Evolutionary conservation across 2,113 vertebrate species (phyloP).

Genomic region (Poicephalus meyeri): DNA sequence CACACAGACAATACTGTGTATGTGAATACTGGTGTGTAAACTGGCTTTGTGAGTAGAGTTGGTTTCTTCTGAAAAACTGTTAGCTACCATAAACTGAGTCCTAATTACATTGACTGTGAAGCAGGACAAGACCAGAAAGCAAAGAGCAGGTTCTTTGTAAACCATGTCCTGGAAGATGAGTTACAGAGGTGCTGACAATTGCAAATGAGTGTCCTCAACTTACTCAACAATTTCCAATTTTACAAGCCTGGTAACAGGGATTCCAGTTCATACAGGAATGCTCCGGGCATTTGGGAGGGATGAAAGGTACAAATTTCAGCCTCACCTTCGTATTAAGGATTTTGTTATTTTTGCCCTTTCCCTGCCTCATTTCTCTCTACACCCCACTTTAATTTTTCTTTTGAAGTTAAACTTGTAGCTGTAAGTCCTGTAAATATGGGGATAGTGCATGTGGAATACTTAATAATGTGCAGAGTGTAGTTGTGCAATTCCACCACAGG

Average conservation of each 20-base stretch:
- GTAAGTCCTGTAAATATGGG: not conserved
- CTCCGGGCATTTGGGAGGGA: not conserved
- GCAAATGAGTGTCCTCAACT: not conserved
- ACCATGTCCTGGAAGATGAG: not conserved
- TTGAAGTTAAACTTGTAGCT: not conserved
- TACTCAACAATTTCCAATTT: not conserved
- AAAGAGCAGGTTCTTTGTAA: not conserved
- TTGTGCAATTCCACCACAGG: rapidly evolving
- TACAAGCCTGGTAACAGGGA: not conserved
- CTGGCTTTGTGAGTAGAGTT: not conserved
- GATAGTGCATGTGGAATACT: not conserved
- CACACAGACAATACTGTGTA: not conserved
- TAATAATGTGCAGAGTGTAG: not conserved
- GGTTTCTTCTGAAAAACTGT: not conserved
- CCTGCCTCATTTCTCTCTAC: not conserved
- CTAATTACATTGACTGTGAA: not conserved
- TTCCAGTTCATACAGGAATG: not conserved
- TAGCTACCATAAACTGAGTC: not conserved
- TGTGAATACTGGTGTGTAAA: not conserved
- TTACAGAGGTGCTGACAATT: not conserved
- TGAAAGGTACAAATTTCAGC: not conserved
- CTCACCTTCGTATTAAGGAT: not conserved
- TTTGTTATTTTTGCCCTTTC: not conserved
- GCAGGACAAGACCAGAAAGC: not conserved
- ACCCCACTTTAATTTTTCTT: not conserved